phyloP scores from a whole-genome alignment of 2,888 invertebrate species.

The Dorcus parallelipipedus region DNA sequence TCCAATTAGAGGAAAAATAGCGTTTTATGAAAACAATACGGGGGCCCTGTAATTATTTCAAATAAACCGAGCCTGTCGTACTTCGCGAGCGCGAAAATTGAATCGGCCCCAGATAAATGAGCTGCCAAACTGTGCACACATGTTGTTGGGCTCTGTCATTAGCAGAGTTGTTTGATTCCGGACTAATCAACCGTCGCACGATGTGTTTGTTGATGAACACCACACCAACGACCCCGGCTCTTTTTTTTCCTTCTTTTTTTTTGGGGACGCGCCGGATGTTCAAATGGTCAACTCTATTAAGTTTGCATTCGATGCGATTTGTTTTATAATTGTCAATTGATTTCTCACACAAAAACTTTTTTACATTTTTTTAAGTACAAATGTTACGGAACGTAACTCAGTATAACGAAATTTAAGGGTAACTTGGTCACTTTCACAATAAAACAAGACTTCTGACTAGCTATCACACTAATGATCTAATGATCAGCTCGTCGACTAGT shows the following conservation, averaged over 20 bases:
- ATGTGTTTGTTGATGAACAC: neutral
- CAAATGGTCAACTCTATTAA: neutral
- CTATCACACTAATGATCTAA: no score
- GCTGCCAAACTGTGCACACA: constrained; percentile 24
- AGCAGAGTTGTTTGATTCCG: constrained; percentile 26
- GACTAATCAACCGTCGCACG: constrained; percentile 29
- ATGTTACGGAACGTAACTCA: no score
- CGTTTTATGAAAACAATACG: neutral
- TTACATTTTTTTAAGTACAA: no score
- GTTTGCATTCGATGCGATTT: neutral
- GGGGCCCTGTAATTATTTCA: constrained; percentile 19
- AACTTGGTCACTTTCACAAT: no score
- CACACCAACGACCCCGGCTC: neutral
- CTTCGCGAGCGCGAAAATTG: constrained; percentile 28
- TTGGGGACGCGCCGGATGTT: neutral
- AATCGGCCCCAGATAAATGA: constrained; percentile 31
- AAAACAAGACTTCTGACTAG: no score
- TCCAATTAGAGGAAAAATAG: neutral
- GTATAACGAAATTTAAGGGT: no score
- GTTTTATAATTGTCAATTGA: neutral
- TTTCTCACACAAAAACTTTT: neutral
- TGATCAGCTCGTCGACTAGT: no score
- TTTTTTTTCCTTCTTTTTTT: neutral
- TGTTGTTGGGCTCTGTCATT: constrained; percentile 26
- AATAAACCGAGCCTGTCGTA: constrained; percentile 29